Evolutionary conservation across 2,888 invertebrate species (phyloP).

Genomic region (Acleris cristana): DNA sequence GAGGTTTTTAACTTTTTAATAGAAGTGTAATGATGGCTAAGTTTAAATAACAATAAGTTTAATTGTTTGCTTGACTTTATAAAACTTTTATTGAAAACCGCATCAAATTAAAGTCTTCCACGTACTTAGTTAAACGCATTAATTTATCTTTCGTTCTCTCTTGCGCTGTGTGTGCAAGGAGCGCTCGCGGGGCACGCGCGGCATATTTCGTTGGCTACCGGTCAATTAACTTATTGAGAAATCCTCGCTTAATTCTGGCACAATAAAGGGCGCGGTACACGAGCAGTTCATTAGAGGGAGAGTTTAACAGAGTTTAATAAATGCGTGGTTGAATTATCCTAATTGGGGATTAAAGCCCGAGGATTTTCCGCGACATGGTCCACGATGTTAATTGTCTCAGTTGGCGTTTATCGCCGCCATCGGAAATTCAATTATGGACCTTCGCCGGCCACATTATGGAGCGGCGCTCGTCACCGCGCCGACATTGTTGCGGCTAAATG

Average conservation of each 20-base stretch:
- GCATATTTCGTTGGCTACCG: constrained; percentile 23
- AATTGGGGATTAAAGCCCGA: constrained; percentile 61
- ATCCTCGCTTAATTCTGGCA: constrained; percentile 9
- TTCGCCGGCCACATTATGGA: constrained; percentile 48
- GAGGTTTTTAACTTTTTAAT: no score
- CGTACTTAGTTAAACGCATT: no score
- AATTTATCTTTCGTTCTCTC: background rate
- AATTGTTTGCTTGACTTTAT: no score
- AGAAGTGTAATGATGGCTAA: no score
- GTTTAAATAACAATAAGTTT: no score
- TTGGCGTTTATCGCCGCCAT: constrained; percentile 63
- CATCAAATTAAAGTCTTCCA: no score
- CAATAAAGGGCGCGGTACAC: constrained; percentile 16
- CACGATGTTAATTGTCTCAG: constrained; percentile 60
- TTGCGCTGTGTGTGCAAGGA: constrained; percentile 8
- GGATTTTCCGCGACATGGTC: constrained; percentile 57
- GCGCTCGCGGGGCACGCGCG: constrained; percentile 15
- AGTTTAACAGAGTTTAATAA: constrained; percentile 50
- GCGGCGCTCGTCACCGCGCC: constrained; percentile 24
- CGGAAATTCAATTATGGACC: constrained; percentile 70
- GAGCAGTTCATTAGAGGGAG: constrained; percentile 38
- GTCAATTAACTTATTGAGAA: constrained; percentile 32
- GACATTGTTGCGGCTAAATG: constrained; percentile 27
- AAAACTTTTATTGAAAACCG: no score
- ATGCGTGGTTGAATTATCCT: constrained; percentile 59